phyloP scores from a whole-genome alignment of 2,888 invertebrate genomes.

The Rhaphigaster nebulosa region DNA sequence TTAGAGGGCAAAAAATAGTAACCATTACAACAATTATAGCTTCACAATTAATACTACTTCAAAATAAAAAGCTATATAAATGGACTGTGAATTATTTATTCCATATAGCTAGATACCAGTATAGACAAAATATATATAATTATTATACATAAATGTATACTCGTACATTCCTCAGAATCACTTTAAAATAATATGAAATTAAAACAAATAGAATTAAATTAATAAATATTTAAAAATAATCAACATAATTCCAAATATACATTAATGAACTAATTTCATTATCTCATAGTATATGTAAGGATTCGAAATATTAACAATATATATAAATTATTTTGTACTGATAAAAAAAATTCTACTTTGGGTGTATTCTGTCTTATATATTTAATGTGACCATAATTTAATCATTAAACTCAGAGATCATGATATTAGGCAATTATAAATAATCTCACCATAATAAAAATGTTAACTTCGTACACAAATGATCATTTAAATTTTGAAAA shows the following conservation, averaged over 20 bases:
- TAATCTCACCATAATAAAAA: not conserved
- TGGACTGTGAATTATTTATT: not conserved
- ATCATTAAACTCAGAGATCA: not conserved
- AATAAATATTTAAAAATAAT: constrained; percentile 50
- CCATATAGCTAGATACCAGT: not conserved
- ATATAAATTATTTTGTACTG: constrained; percentile 28
- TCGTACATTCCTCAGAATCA: not conserved
- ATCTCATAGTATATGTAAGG: constrained; percentile 29
- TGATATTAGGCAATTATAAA: not conserved
- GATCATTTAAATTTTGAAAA: not conserved
- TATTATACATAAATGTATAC: not conserved
- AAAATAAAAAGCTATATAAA: not conserved
- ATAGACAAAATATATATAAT: not conserved
- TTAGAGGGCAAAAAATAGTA: not conserved
- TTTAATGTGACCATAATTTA: not conserved
- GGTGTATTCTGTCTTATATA: not conserved
- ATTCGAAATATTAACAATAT: constrained; percentile 12
- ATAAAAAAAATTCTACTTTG: constrained; percentile 8
- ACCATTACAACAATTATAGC: not conserved
- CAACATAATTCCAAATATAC: constrained; percentile 44
- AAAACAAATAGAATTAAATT: constrained; percentile 44
- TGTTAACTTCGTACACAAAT: not conserved
- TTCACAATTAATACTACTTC: not conserved
- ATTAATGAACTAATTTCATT: constrained; percentile 40
- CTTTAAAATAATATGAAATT: constrained; percentile 5